Evolutionary conservation across 2,888 invertebrate genomes (phyloP).

Genomic region (Oscheius sp.): DNA sequence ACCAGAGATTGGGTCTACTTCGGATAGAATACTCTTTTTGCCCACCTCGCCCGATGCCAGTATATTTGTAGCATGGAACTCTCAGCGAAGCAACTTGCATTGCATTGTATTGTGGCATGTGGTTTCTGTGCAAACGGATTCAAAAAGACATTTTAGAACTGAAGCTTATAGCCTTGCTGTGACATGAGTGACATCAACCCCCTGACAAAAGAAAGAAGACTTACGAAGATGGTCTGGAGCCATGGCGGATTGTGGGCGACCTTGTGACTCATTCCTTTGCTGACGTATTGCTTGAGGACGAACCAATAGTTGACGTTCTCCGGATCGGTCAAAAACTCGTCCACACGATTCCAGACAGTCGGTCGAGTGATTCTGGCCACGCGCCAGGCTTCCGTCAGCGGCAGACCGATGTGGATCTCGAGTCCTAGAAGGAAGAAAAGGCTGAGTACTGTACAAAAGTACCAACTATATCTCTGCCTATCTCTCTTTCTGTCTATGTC

Average conservation of each 20-base stretch:
- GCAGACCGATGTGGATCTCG: slow-evolving; percentile 53
- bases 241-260: slow-evolving; percentile 51
- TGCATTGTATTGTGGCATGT: too few relatives aligned
- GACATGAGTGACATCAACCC: too few relatives aligned
- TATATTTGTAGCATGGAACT: too few relatives aligned
- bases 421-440: slow-evolving; percentile 15
- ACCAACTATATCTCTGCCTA: neutral
- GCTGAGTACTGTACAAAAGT: neutral
- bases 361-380: slow-evolving; percentile 46
- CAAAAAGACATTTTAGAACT: too few relatives aligned
- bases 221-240: slow-evolving; percentile 52
- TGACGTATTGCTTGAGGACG: slow-evolving; percentile 40
- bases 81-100: too few relatives aligned
- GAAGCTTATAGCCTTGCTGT: too few relatives aligned
- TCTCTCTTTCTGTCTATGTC: slow-evolving; percentile 9
- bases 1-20: too few relatives aligned
- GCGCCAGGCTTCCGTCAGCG: slow-evolving; percentile 36
- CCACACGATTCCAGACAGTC: slow-evolving; percentile 41
- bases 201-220: slow-evolving; percentile 6
- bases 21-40: too few relatives aligned
- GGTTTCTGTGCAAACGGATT: too few relatives aligned
- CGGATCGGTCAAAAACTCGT: slow-evolving; percentile 51
- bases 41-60: too few relatives aligned
- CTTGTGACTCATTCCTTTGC: slow-evolving; percentile 42
- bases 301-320: slow-evolving; percentile 51